These are phyloP conservation scores for Microctonus brassicae DNA, from an alignment of 2,888 invertebrate species.

Conservation along the genomic window DNA sequence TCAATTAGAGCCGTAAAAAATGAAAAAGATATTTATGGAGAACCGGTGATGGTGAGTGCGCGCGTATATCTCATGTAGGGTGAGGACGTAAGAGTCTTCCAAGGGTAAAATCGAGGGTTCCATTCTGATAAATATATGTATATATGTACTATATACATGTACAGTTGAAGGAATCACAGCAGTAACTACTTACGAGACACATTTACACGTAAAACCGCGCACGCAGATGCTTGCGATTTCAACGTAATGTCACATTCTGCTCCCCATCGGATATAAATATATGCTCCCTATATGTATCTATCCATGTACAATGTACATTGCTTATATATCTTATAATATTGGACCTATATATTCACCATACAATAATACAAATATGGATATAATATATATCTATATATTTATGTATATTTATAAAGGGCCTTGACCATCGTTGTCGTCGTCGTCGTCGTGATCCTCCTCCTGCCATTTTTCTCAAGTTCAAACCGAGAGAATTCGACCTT, in stretches of 20 bases:
- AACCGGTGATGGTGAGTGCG: not conserved
- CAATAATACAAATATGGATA: too few species aligned
- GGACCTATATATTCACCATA: not conserved
- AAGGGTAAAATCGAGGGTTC: not conserved
- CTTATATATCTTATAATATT: too few species aligned
- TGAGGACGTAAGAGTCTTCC: not conserved
- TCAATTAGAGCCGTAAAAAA: not conserved
- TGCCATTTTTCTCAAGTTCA: constrained; percentile 1
- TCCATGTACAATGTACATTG: too few species aligned
- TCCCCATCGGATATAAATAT: not conserved
- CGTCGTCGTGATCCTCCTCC: too few species aligned
- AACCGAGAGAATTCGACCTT: not conserved
- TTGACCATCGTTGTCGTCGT: not conserved
- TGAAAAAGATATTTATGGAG: not conserved
- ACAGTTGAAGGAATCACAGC: not conserved
- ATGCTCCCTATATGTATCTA: not conserved
- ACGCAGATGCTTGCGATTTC: not conserved
- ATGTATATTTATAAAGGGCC: not conserved
- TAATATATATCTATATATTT: not conserved
- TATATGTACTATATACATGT: not conserved
- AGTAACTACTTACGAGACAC: not conserved
- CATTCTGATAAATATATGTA: not conserved
- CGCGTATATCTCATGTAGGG: not conserved
- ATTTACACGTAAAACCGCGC: constrained; percentile 1
- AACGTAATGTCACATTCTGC: not conserved